Evolutionary conservation across 2,113 vertebrate genomes (phyloP).

Genomic region (Alces alces): DNA sequence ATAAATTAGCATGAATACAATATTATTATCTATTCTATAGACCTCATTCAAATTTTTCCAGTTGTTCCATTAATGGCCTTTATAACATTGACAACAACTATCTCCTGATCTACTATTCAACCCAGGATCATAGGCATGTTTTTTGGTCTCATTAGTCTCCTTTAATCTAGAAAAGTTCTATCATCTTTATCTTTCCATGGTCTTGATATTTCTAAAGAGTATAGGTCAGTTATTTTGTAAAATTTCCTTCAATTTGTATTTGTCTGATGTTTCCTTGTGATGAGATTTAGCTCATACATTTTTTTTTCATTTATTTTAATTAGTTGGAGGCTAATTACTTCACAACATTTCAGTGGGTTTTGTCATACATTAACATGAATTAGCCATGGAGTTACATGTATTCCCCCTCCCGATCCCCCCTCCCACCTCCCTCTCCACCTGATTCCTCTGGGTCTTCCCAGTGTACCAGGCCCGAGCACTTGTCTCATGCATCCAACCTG

Average conservation of each 20-base stretch:
- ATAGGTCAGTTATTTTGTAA: background rate
- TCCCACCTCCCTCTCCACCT: too few species aligned
- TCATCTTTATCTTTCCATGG: background rate
- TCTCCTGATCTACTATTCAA: background rate
- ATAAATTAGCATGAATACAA: background rate
- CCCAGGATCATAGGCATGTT: background rate
- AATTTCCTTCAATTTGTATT: background rate
- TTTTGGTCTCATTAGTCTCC: background rate
- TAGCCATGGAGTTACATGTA: too few species aligned
- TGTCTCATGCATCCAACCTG: too few species aligned
- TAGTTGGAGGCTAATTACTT: too few species aligned
- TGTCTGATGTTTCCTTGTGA: background rate
- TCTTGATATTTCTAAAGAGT: background rate
- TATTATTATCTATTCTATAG: background rate
- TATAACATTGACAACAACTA: background rate
- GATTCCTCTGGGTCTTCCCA: too few species aligned
- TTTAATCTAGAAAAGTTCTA: background rate
- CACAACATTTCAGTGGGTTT: too few species aligned
- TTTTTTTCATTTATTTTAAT: too few species aligned
- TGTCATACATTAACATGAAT: too few species aligned
- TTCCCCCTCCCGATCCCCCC: too few species aligned
- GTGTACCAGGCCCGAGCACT: too few species aligned
- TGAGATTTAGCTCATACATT: background rate
- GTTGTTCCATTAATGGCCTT: background rate
- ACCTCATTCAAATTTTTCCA: background rate